Evolutionary conservation across 2,888 invertebrate genomes (phyloP).

Genomic region (Diplolepis rosae): DNA sequence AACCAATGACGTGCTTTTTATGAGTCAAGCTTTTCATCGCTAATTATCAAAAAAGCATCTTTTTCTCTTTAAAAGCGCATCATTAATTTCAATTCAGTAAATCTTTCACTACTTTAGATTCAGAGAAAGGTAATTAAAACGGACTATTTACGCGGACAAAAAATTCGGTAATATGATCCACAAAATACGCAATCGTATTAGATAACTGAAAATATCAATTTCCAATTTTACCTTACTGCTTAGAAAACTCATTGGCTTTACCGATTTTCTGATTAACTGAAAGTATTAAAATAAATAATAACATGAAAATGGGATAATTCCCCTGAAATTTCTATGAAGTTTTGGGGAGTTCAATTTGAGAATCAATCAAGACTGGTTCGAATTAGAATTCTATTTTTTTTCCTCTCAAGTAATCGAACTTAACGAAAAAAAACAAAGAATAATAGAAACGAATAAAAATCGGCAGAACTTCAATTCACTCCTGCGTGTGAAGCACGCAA

Average conservation of each 20-base stretch:
- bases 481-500: background rate
- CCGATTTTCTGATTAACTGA: conserved; percentile 2
- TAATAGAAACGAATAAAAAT: background rate
- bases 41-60: too few species aligned
- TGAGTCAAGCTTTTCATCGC: too few species aligned
- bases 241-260: background rate
- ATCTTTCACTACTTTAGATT: too few species aligned
- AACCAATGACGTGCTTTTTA: too few species aligned
- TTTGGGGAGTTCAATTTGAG: background rate
- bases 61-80: background rate
- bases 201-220: background rate
- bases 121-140: background rate
- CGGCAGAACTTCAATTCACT: background rate
- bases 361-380: background rate
- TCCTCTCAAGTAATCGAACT: too few species aligned
- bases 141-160: background rate
- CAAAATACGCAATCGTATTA: background rate
- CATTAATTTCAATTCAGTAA: background rate
- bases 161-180: background rate
- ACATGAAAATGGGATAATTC: too few species aligned
- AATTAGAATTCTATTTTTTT: background rate
- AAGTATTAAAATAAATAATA: too few species aligned
- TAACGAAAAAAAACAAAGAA: too few species aligned
- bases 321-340: too few species aligned
- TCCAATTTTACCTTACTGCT: conserved; percentile 16